Percentiles rank a stretch among this genome's conserved stretches.
Conservation (phyloP, 2,888 invertebrate species). For the Nineta flava region DNA sequence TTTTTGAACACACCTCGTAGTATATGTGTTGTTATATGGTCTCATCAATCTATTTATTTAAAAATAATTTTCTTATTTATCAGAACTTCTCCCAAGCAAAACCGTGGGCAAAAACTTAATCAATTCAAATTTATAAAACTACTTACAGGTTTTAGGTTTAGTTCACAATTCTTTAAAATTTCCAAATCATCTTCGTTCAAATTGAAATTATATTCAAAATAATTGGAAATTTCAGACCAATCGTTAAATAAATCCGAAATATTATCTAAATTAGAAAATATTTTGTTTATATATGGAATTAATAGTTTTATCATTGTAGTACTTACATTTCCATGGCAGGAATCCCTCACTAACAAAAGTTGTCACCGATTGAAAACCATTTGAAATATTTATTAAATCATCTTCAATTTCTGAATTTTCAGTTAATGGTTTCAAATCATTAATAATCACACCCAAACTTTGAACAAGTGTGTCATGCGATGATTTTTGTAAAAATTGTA, state of each 20-base stretch:
- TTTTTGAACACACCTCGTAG: no score
- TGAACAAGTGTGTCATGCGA: slow-evolving; percentile 29
- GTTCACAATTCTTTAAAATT: slow-evolving; percentile 5
- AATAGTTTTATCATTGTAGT: background rate
- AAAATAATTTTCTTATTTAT: no score
- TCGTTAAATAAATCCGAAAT: slow-evolving; percentile 21
- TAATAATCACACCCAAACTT: slow-evolving; percentile 31
- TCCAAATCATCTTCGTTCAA: slow-evolving; percentile 2
- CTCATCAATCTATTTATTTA: no score
- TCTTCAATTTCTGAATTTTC: slow-evolving; percentile 21
- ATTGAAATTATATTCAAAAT: slow-evolving; percentile 6
- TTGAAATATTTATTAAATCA: slow-evolving; percentile 27
- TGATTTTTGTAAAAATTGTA: slow-evolving; percentile 31
- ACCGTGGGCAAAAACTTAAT: no score
- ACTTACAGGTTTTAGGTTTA: slow-evolving; percentile 4
- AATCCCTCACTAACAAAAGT: slow-evolving; percentile 31
- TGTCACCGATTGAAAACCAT: slow-evolving; percentile 28
- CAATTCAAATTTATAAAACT: no score
- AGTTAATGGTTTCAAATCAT: slow-evolving; percentile 30
- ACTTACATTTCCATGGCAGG: slow-evolving; percentile 31
- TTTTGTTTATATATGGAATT: background rate
- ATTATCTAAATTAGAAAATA: slow-evolving; percentile 19
- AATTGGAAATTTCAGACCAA: slow-evolving; percentile 5
- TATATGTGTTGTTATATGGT: no score
- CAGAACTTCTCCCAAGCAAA: no score